Evolutionary conservation across 2,113 vertebrate genomes (phyloP), one percentile per base, ranked within the genome.

Genomic region (Acinonyx jubatus): DNA sequence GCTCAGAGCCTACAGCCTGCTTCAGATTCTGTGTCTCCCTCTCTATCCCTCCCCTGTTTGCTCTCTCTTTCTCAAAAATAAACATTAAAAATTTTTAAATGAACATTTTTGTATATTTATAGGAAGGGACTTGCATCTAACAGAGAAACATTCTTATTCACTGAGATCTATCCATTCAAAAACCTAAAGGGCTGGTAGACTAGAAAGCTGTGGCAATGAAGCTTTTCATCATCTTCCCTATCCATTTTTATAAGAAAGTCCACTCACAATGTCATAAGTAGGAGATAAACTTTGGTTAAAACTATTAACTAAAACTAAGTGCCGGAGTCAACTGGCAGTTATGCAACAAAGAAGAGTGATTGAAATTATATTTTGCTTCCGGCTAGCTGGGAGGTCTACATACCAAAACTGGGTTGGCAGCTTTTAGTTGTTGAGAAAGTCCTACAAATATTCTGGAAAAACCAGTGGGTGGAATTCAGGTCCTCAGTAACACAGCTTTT

Each of bases 351-450:
- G 84, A 96, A 50, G 48, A 95, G 41, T 91, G 63, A 97, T 89
- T 95, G 85, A 91, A 97, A 95, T 94, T 80, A 78, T 55, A 65
- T 65, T 97, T 94, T 90, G 95, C 85, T 97, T 97, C 94, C 19
- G n/a, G 84, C 97, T 95, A 95, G 66, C 93, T 96, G 96, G 96
- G 97, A 97, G 97, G 95, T 98, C 96, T 89, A 89, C 97, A 98
- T 98, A 96, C 97, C 97, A 97, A 97, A 97, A 96, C 71, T 74
- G 92, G 92, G 95, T 15, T 98, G 96, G 97, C 95, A 95, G 94
- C 38, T 92, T 48, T 68, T 73, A 86, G 78, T 66, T 87, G 88
- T n/a, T 95, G 93, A 98, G 85, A 96, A 95, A 97, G 94, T 78
- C 25, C 48, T 84, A 71, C 94, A 94, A 94, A 98, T 91, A 97